These are phyloP conservation scores for Ianthella basta DNA, from an alignment of 37 sponge, comb jelly and placozoan genomes.

Conservation along the genomic window DNA sequence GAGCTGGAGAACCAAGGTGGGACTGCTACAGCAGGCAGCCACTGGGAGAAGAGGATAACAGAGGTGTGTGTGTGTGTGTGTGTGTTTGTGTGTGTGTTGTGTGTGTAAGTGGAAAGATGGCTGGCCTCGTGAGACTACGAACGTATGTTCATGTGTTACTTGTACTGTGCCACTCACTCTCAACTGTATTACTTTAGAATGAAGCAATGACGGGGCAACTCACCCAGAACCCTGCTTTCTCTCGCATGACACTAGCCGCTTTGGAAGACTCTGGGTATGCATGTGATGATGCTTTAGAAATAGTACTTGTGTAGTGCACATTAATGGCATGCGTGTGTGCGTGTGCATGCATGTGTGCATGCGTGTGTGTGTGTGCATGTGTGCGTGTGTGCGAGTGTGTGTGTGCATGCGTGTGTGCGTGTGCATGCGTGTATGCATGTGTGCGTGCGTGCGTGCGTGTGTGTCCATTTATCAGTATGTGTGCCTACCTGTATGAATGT, in stretches of 20 bases:
- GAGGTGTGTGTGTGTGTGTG: constrained; percentile 38
- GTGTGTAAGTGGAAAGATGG: background rate
- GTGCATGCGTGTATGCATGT: too few species aligned
- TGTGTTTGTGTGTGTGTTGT: background rate
- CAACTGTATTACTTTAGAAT: constrained; percentile 54
- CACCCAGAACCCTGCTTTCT: constrained; percentile 72
- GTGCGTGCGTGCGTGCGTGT: too few species aligned
- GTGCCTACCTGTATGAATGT: background rate
- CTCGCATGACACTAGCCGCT: constrained; percentile 65
- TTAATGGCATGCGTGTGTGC: too few species aligned
- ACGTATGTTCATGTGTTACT: background rate
- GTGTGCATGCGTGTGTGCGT: too few species aligned
- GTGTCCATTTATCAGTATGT: background rate
- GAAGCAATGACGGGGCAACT: constrained; percentile 85
- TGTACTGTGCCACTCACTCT: background rate
- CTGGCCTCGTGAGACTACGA: background rate
- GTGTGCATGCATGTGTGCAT: too few species aligned
- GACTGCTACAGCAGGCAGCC: constrained; percentile 53
- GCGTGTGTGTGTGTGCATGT: too few species aligned
- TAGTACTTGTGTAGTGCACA: background rate
- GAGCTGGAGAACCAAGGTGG: constrained; percentile 92
- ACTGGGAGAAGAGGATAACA: constrained; percentile 85
- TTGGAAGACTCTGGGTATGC: constrained; percentile 82
- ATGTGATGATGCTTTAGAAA: background rate
- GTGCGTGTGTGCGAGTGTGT: too few species aligned